Base-by-base conservation (phyloP, 2,797 vertebrate genomes). In the Microctenopoma stevenorrisi region DNA sequence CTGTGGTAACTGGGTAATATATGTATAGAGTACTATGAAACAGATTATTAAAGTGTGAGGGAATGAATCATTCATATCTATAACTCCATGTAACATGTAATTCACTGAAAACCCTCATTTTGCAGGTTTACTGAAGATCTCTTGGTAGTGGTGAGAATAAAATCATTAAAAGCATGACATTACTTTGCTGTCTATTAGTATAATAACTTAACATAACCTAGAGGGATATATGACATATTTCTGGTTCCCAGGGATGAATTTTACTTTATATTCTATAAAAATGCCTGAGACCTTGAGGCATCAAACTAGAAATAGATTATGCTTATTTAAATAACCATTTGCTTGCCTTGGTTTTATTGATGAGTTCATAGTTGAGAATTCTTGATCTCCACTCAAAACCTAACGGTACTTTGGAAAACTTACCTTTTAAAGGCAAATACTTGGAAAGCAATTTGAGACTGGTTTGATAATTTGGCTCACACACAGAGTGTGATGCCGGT, bases 371-470 rank as follows among this genome's bases (percentile, higher is more conserved):
- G 42, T 12, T 35, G 48, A 64, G 38, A 44, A 53, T 53, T 76
- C 33, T 76, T 77, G 68, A 77, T 83, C 52, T 68, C 52, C 28
- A 47, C 54, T 57, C 71, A 72, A 76, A 74, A 59, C 25, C 65
- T 28, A 25, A 70, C 61, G 74, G 58, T 82, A 78, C 73, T 71
- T 59, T 81, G 74, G 78, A 58, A 81, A 80, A 71, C 76, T 70
- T 72, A 61, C 70, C 67, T 68, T 65, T 52, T 69, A 72, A 71
- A 62, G 65, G 62, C 33, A 58, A 55, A 72, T 61, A 65, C 2
- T 61, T 56, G 52, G 72, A 74, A 74, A 72, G 61, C 64, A 71
- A 18, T 13, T 40, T 22, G 37, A 30, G 42, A 26, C 63, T 68
- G 50, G 75, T 64, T 60, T 56, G 35, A 62, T 43, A 35, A 63